Evolutionary conservation across 1,140 invertebrate genomes (phyloP), one percentile per base, ranked within the genome.

Genomic region (Thaumetopoea pityocampa): DNA sequence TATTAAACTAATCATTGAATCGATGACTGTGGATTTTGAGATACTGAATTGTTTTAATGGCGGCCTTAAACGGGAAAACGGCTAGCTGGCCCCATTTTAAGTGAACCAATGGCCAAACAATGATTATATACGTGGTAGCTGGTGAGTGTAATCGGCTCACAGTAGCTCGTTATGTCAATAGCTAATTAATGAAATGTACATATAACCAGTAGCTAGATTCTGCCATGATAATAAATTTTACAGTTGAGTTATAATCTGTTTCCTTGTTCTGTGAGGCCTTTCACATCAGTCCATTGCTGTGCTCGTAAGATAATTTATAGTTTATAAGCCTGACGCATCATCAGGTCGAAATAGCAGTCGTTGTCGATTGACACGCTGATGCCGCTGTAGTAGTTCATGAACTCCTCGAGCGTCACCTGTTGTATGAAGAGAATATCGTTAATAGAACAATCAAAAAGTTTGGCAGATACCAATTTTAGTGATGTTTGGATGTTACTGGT

Each of bases 281-380:
- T n/a, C 4, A n/a, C 16, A 12, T 41, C 20, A 27, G 37, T 30
- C 22, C 27, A 16, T 41, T 24, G 4, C 16, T 24, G 10, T 5
- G 14, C n/a, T 29, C 3, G 4, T 20, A 6, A 7, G 5, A 5
- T 20, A 5, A 16, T 30, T 91, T 90, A 96, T 51, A 97, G 86
- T 74, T 94, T 94, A 83, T 94, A 98, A n/a, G 94, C 91, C 63
- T 94, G 93, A 44, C 96, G 89, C 90, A 98, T 97, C 93, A 98
- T 96, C 20, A 98, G 85, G 81, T 98, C 96, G 65, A 98, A 98
- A 67, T 96, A 98, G 17, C 91, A 91, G 69, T 98, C 96, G 48
- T 95, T 92, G 74, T 98, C 96, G 24, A 98, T 95, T 1, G 95
- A 96, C 5, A 96, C 93, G 77, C 95, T 97, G 18, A 99, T 93